phyloP scores from a whole-genome alignment of 2,888 invertebrate species.

The Ophioninae sp. region DNA sequence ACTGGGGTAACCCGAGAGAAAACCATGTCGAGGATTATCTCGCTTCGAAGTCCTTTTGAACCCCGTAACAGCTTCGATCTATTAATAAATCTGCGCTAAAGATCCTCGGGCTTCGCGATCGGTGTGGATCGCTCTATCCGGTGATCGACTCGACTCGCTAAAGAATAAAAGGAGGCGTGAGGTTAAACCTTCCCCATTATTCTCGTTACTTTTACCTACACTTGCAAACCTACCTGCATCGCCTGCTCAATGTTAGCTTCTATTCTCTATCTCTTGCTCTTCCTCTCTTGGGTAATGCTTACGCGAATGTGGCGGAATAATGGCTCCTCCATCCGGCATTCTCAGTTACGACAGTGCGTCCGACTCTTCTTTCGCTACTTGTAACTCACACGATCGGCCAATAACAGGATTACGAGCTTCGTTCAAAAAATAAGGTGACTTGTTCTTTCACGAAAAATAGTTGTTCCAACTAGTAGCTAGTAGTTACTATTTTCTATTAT shows the following conservation, averaged over 20 bases:
- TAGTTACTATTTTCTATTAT: too few species aligned
- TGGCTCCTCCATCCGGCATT: neutral
- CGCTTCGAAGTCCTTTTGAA: constrained; percentile 27
- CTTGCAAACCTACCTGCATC: constrained; percentile 5
- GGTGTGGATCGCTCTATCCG: constrained; percentile 26
- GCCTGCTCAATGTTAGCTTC: constrained; percentile 9
- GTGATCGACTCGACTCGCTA: neutral
- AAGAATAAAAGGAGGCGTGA: constrained; percentile 1
- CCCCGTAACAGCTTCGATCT: constrained; percentile 16
- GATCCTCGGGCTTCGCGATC: constrained; percentile 18
- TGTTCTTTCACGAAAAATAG: too few species aligned
- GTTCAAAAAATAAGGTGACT: too few species aligned
- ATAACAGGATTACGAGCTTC: too few species aligned
- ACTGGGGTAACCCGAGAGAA: constrained; percentile 15
- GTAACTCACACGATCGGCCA: neutral
- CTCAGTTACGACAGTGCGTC: neutral
- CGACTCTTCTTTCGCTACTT: neutral
- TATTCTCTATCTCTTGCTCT: neutral
- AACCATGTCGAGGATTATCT: constrained; percentile 26
- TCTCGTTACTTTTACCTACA: constrained; percentile 10
- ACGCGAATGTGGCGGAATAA: neutral
- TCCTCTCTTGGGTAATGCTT: neutral
- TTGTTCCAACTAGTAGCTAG: too few species aligned
- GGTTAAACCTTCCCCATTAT: constrained; percentile 14
- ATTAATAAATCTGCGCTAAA: constrained; percentile 44